phyloP scores from a whole-genome alignment of 2,888 invertebrate genomes.

The Abrostola tripartita region DNA sequence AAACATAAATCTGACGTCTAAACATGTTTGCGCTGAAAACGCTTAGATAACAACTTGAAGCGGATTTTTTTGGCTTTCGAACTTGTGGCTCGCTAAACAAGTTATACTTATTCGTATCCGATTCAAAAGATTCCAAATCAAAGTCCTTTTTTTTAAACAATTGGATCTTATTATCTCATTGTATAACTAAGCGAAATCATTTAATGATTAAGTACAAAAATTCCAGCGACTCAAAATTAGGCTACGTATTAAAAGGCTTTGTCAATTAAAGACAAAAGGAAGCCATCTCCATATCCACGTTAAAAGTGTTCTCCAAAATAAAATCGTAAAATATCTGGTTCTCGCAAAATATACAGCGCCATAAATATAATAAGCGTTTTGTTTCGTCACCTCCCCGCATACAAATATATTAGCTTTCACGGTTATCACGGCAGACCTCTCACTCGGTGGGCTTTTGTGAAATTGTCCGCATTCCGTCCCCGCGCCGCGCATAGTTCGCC shows the following conservation, averaged over 20 bases:
- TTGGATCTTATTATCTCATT: too few species aligned
- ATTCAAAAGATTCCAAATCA: slow-evolving; percentile 17
- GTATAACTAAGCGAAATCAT: too few species aligned
- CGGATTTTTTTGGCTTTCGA: slow-evolving; percentile 56
- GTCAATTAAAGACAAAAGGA: slow-evolving; percentile 1
- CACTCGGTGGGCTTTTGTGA: slow-evolving; percentile 80
- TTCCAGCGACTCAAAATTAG: neutral
- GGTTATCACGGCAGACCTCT: slow-evolving; percentile 81
- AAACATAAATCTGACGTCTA: slow-evolving; percentile 84
- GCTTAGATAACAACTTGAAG: slow-evolving; percentile 63
- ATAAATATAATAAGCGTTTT: slow-evolving; percentile 70
- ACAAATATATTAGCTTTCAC: slow-evolving; percentile 83
- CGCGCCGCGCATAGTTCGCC: slow-evolving; percentile 76
- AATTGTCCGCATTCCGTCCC: slow-evolving; percentile 80
- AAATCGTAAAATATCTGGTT: slow-evolving; percentile 29
- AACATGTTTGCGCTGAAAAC: slow-evolving; percentile 80
- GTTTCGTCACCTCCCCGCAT: slow-evolving; percentile 74
- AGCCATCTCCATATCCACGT: neutral
- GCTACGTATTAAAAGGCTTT: neutral
- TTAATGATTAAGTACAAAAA: neutral
- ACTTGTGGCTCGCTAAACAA: slow-evolving; percentile 53
- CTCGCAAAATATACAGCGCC: slow-evolving; percentile 35
- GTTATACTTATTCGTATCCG: slow-evolving; percentile 37
- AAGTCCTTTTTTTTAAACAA: too few species aligned
- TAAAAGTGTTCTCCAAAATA: slow-evolving; percentile 32